phyloP scores from a whole-genome alignment of 2,797 vertebrate genomes.

The Prionace glauca region DNA sequence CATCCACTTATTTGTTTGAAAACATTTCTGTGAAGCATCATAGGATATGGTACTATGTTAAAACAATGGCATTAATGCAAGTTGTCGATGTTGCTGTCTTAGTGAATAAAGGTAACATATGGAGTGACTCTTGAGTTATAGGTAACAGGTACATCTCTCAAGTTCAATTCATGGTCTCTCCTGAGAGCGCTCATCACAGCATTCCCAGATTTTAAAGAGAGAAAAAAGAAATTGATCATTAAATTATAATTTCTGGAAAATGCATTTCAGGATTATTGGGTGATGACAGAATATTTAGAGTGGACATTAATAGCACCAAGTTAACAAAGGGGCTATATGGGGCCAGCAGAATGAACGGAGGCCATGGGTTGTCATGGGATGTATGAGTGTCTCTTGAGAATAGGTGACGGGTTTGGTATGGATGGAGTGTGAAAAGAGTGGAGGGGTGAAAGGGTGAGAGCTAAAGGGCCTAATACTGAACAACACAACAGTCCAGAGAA shows the following conservation, averaged over 20 bases:
- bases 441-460: too few relatives aligned
- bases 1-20: neutral
- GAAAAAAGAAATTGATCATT: neutral
- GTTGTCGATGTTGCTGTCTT: neutral
- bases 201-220: neutral
- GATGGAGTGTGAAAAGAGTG: too few relatives aligned
- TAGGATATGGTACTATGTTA: neutral
- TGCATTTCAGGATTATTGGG: neutral
- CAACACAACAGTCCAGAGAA: too few relatives aligned
- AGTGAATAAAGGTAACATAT: neutral
- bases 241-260: neutral
- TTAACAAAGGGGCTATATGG: too few relatives aligned
- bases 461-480: too few relatives aligned
- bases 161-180: neutral
- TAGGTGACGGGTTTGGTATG: too few relatives aligned
- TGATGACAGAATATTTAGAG: neutral
- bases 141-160: neutral
- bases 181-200: neutral
- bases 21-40: neutral
- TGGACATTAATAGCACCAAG: too few relatives aligned
- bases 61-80: neutral
- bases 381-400: too few relatives aligned
- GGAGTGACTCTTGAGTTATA: neutral
- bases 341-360: too few relatives aligned
- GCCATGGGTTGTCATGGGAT: too few relatives aligned